Base-by-base conservation (phyloP, 2,797 vertebrate genomes). In the Balearica regulorum region DNA sequence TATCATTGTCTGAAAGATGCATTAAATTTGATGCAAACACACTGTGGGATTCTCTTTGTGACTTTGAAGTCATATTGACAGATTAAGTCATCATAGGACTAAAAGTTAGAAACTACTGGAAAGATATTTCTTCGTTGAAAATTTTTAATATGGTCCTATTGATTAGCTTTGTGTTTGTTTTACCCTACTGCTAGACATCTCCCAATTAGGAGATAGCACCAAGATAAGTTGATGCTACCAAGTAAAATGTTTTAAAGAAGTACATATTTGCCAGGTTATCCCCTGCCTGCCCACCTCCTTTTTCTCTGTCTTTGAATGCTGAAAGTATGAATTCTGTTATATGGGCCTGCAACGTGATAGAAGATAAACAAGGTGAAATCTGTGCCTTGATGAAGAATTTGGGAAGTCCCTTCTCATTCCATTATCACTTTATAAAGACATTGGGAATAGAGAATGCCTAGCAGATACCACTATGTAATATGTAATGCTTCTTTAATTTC, bases 311-410 rank as follows among this genome's bases (percentile, higher is more conserved):
- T 90, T 53, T 69, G 57, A 91, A 89, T 81, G 16, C 48, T 94
- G n/a, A 11, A 76, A 44, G 25, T 70, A 78, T 35, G 82, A 43
- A 35, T 89, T 78, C 10, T 54, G 15, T 54, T 94, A 37, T n/a
- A 68, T 8, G n/a, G 35, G 26, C 37, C 68, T 88, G n/a, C 16
- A 84, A 11, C 5, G 3, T 83, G 81, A 73, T 87, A 70, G 83
- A 83, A 83, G 61, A 83, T 29, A 51, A 83, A 57, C 82, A 96
- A 92, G 94, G 90, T 94, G 49, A 92, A 93, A 33, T 93, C 29
- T 89, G 19, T 71, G 13, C 46, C 14, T 44, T 46, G 41, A 79
- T 77, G 87, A 49, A 82, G 28, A 60, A 43, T 69, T 75, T 65
- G 31, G 54, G n/a, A 54, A 83, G 49, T 46, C 62, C 48, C 93